A percentile compares a stretch with the other conserved stretches of the same genome.
Evolutionary conservation across 2,888 invertebrate genomes (phyloP).

Genomic region (Pollenia labialis): DNA sequence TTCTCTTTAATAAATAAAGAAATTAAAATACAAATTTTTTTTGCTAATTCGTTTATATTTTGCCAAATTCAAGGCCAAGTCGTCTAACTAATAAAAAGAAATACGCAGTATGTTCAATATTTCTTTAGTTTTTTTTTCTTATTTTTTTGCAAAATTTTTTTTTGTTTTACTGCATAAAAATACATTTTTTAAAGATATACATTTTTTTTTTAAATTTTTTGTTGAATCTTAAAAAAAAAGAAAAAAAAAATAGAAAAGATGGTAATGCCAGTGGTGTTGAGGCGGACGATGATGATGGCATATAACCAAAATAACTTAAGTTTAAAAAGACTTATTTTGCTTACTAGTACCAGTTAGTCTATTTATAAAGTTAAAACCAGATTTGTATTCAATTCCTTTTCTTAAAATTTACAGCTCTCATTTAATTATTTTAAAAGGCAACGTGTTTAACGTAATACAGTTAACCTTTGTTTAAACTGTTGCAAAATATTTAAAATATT

Average conservation of each 20-base stretch:
- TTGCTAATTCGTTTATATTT: slow-evolving; percentile 12
- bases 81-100: slow-evolving; percentile 16
- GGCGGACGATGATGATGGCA: neutral
- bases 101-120: slow-evolving; percentile 27
- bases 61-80: slow-evolving; percentile 60
- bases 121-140: neutral
- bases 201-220: neutral
- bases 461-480: no score
- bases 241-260: neutral
- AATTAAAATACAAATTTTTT: slow-evolving; percentile 21
- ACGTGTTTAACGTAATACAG: no score
- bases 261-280: neutral
- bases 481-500: no score
- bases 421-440: no score
- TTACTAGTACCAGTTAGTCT: no score
- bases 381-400: no score
- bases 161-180: slow-evolving; percentile 6
- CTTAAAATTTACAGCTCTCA: no score
- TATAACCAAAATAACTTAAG: no score
- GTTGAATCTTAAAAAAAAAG: neutral
- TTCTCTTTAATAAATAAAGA: slow-evolving; percentile 23
- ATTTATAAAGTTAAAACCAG: no score
- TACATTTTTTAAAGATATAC: neutral
- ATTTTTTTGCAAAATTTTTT: neutral
- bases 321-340: no score